Conservation (phyloP, 2,888 invertebrate genomes). For the Eurois occulta region DNA sequence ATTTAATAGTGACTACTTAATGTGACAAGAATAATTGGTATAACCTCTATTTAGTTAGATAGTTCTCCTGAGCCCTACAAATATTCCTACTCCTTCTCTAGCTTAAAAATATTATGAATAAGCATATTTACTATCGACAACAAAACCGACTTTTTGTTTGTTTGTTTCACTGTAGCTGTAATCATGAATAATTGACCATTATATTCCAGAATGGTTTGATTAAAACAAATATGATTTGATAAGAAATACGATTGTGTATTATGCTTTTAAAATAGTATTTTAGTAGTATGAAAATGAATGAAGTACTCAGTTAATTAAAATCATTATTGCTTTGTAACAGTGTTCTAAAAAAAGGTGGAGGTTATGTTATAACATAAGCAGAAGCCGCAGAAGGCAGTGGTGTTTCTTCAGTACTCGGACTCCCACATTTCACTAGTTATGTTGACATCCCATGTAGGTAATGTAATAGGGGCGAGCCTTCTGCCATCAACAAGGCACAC, state of each 20-base stretch:
- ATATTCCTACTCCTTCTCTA: neutral
- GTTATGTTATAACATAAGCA: neutral
- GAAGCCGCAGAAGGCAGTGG: no score
- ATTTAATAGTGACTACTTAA: neutral
- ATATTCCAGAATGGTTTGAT: slow-evolving; percentile 11
- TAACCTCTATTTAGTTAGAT: neutral
- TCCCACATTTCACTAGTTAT: neutral
- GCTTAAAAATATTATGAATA: neutral
- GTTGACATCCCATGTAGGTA: neutral
- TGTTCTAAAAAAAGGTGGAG: neutral
- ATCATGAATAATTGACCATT: slow-evolving; percentile 26
- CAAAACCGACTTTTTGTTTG: neutral
- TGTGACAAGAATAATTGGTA: neutral
- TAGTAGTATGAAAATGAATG: neutral
- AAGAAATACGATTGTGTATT: slow-evolving; percentile 16
- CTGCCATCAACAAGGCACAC: neutral
- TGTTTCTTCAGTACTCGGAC: neutral
- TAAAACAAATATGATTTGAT: slow-evolving; percentile 29
- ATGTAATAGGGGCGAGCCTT: neutral
- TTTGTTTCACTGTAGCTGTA: neutral
- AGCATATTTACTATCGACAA: neutral
- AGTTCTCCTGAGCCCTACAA: neutral
- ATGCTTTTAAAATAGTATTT: neutral
- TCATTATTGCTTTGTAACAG: neutral
- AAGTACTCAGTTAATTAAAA: neutral